Evolutionary conservation across 1,140 invertebrate species (phyloP), one percentile per base, ranked within the genome.

Genomic region (Camponotus pennsylvanicus): DNA sequence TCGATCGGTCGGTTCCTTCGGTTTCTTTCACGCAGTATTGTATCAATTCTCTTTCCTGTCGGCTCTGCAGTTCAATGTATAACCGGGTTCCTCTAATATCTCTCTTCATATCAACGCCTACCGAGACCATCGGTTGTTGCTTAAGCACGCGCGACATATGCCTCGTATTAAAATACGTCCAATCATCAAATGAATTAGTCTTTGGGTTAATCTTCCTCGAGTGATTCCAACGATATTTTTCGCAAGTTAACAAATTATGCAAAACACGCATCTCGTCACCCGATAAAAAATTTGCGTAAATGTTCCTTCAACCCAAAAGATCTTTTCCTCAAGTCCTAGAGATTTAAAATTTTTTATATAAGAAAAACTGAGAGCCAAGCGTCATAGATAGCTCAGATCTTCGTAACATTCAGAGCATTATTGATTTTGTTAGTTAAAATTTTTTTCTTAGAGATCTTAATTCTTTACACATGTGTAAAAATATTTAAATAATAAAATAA

Each of bases 91-190:
- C 67, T 83, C 79, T 73, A 83, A 73, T 61, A 83, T 83, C 42
- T 61, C 55, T 75, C 63, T 63, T 32, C 69, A 49, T 75, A 83
- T 73, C 55, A 70, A 45, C 79, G 67, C 69, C 40, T 69, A 55
- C 34, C 32, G 37, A 27, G 21, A 27, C 18, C 11, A 45, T 45
- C 67, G 67, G 27, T 82, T 82, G 52, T 82, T 73, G 40, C 40
- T 15, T 63, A 57, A 80, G 52, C 40, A 73, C 77, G 70, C 82
- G 82, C 78, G 89, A 73, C 78, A 80, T 80, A 80, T 80, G 78
- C 15, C 71, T 27, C 49, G 34, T 80, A 80, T 21, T 21, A 70
- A 80, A 78, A 66, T 80, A 57, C 27, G 37, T 37, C 9, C 34
- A 9, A 18, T 45, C 21, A 57, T 57, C 40, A 15, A 57, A 37